Conservation (phyloP, 2,888 invertebrate species). For the Polyommatus icarus region DNA sequence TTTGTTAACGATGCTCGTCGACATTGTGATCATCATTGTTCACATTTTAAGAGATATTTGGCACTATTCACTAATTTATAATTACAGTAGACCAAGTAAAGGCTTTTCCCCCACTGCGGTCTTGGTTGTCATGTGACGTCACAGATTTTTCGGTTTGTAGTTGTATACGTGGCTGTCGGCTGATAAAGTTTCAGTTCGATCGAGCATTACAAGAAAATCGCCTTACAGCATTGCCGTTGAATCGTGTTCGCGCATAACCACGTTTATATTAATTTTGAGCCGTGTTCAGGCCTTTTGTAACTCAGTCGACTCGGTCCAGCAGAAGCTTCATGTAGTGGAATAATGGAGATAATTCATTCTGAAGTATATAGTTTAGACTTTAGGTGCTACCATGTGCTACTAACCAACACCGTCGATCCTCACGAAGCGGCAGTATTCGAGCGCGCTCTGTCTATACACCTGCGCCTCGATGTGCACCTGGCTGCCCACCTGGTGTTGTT, state of each 20-base stretch:
- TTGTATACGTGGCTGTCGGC: no score
- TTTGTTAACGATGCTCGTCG: not conserved
- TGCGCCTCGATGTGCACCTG: constrained; percentile 45
- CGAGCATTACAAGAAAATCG: not conserved
- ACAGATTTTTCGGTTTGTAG: no score
- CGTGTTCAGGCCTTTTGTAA: no score
- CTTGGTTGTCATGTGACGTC: no score
- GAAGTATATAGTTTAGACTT: not conserved
- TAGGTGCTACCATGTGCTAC: constrained; percentile 32
- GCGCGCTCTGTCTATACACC: constrained; percentile 42
- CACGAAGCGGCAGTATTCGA: constrained; percentile 70
- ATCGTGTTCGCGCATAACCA: no score
- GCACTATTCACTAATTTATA: no score
- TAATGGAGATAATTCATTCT: not conserved
- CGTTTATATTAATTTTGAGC: no score
- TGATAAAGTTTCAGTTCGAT: no score
- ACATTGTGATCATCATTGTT: no score
- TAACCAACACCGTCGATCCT: constrained; percentile 64
- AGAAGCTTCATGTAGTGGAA: not conserved
- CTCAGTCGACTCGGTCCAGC: no score
- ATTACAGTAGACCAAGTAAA: not conserved
- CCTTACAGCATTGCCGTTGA: not conserved
- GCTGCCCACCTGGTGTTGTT: constrained; percentile 19
- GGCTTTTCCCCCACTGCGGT: not conserved
- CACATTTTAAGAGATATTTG: no score